phyloP scores from a whole-genome alignment of 2,888 invertebrate species.

The Zelleria hepariella region DNA sequence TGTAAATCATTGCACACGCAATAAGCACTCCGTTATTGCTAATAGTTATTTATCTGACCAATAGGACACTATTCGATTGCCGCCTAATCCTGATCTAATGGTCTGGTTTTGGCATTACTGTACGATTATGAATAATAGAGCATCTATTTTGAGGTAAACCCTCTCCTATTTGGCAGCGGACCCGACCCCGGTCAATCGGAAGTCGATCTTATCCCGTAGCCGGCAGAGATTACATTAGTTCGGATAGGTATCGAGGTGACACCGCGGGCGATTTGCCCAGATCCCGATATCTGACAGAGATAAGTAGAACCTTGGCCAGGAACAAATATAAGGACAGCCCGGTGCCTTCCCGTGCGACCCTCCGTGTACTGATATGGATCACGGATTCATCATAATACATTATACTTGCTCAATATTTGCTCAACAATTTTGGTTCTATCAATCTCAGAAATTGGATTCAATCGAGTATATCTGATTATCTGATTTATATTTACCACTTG shows the following conservation, averaged over 20 bases:
- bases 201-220: not conserved
- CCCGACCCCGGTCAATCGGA: not conserved
- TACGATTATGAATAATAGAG: not conserved
- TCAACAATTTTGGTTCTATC: too few relatives aligned
- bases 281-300: constrained; percentile 3
- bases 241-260: not conserved
- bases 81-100: not conserved
- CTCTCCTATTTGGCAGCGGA: not conserved
- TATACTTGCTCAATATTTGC: too few relatives aligned
- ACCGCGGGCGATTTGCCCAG: constrained; percentile 2
- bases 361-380: not conserved
- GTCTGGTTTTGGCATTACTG: not conserved
- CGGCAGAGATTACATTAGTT: not conserved
- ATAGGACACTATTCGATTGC: not conserved
- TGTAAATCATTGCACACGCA: not conserved
- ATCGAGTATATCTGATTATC: too few relatives aligned
- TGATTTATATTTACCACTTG: too few relatives aligned
- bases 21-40: not conserved
- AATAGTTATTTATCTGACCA: not conserved
- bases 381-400: too few relatives aligned
- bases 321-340: not conserved
- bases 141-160: not conserved
- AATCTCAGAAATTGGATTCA: too few relatives aligned
- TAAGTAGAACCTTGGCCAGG: constrained; percentile 2
- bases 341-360: not conserved